phyloP scores from a whole-genome alignment of 2,113 vertebrate genomes.

The Athene cunicularia region DNA sequence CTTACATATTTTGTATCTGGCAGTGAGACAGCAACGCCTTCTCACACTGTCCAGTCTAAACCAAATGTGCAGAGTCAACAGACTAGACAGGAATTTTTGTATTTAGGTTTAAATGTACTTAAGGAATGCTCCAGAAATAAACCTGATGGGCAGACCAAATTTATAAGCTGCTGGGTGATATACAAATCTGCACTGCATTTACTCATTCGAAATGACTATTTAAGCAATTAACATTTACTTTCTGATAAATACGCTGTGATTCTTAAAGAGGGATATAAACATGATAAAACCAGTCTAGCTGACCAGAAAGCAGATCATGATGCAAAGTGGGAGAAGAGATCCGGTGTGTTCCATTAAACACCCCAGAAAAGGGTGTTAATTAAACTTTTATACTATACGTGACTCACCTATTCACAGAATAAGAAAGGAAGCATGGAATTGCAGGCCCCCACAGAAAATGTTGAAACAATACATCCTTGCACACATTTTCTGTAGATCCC shows the following conservation, averaged over 20 bases:
- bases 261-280: neutral
- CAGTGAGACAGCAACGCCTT: neutral
- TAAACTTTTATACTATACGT: neutral
- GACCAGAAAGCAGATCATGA: neutral
- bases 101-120: constrained; percentile 49
- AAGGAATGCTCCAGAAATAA: constrained; percentile 55
- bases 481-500: neutral
- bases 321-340: neutral
- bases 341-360: neutral
- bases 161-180: constrained; percentile 39
- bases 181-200: neutral
- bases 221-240: constrained; percentile 8
- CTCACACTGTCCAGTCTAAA: constrained; percentile 5
- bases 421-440: neutral
- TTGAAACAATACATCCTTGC: neutral
- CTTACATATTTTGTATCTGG: constrained; percentile 27
- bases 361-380: neutral
- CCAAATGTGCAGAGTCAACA: constrained; percentile 34
- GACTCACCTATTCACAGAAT: neutral
- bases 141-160: constrained; percentile 25
- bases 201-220: neutral
- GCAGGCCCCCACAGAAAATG: neutral
- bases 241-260: constrained; percentile 30
- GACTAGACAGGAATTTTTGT: constrained; percentile 45
- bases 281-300: neutral